A percentile compares a stretch with the other conserved stretches of the same genome.
Evolutionary conservation across 2,888 invertebrate species (phyloP).

Genomic region (Panopea generosa): DNA sequence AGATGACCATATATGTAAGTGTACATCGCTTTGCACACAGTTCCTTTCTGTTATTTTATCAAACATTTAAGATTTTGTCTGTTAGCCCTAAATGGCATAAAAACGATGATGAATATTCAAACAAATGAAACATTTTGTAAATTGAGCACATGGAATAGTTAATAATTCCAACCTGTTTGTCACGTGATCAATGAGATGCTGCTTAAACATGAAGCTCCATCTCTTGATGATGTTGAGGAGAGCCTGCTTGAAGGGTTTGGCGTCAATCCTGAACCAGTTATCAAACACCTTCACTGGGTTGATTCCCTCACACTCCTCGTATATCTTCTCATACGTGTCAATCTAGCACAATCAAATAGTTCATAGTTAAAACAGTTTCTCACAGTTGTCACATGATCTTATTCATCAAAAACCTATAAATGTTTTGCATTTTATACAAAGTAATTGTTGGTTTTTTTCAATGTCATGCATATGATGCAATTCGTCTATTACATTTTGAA

Average conservation of each 20-base stretch:
- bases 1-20: too few relatives aligned
- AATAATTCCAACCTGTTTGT: constrained; percentile 89
- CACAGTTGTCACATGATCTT: neutral
- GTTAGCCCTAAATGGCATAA: too few relatives aligned
- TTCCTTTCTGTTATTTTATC: too few relatives aligned
- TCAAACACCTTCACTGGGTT: constrained; percentile 93
- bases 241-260: constrained; percentile 95
- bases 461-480: too few relatives aligned
- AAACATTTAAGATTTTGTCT: too few relatives aligned
- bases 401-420: neutral
- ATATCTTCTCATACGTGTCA: constrained; percentile 95
- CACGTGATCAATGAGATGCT: constrained; percentile 95
- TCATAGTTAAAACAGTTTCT: too few relatives aligned
- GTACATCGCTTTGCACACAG: too few relatives aligned
- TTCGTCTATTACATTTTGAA: too few relatives aligned
- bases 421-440: neutral
- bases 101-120: too few relatives aligned
- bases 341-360: constrained; percentile 87
- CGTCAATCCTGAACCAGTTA: constrained; percentile 96
- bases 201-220: constrained; percentile 98
- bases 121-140: too few relatives aligned
- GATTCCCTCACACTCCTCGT: constrained; percentile 94
- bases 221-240: constrained; percentile 94
- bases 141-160: too few relatives aligned
- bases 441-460: neutral